Evolutionary conservation across 2,113 vertebrate species (phyloP), one percentile per base, ranked within the genome.

Genomic region (Oophaga pumilio): DNA sequence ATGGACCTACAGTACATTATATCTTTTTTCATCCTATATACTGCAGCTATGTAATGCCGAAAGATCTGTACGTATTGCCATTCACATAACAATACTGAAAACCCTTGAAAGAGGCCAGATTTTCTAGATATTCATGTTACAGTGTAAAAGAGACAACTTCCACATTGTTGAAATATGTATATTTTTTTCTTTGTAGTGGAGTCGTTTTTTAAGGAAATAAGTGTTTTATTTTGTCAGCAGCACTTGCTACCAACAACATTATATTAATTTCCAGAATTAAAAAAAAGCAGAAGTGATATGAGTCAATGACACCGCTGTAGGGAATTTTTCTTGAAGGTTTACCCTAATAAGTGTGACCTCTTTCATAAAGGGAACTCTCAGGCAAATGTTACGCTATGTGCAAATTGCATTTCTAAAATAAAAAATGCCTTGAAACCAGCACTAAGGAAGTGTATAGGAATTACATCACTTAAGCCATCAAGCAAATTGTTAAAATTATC

Each of bases 281-380:
- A 69, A 43, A 71, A 88, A 88, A 83, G 80, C 86, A 88, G 80
- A 88, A 88, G 87, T 84, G 43, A 10, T 66, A 6, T 83, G 64
- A 84, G 17, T 83, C 80, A 83, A 76, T 77, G 71, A 84, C 24
- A 43, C 24, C 56, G 69, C 69, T 10, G 57, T 20, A 76, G 80
- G 87, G 87, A 77, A 71, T 82, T 86, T 88, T 88, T 80, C 64
- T 77, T 62, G 10, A 69, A 68, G 20, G 64, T 56, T 28, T 84
- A 52, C 76, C 68, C 52, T 14, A 77, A 26, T 82, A 9, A 52
- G 15, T 56, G 26, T 87, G 85, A 87, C 64, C 77, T 56, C 52
- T 59, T 5, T 82, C 14, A 62, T 77, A 77, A 88, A 84, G 11
- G 60, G 60, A 74, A 88, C 57, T 84, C 18, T 43, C 11, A 53